These are phyloP conservation scores for Elysia crispata DNA, from an alignment of 2,888 invertebrate genomes.

Conservation along the genomic window DNA sequence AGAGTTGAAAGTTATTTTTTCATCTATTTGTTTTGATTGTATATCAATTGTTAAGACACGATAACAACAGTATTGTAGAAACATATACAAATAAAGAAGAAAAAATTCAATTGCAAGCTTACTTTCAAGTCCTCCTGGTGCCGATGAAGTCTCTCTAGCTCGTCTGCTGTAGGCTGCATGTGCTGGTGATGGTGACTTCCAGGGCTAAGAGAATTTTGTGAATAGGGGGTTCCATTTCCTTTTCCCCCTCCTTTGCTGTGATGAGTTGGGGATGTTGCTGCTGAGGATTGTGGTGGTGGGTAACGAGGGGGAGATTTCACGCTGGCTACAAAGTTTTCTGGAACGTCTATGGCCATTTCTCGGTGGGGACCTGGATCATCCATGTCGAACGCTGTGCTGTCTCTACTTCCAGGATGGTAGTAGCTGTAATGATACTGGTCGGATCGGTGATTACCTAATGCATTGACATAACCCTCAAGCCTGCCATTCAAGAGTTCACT, in stretches of 20 bases:
- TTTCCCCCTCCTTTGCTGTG: constrained; percentile 12
- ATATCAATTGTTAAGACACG: too few species aligned
- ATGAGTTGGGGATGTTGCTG: constrained; percentile 30
- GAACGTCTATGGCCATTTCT: constrained; percentile 99
- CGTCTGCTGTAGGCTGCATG: constrained; percentile 81
- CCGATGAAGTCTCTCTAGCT: constrained; percentile 93
- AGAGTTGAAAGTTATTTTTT: too few species aligned
- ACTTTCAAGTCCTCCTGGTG: constrained; percentile 91
- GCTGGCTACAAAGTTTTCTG: constrained; percentile 93
- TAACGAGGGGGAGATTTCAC: constrained; percentile 94
- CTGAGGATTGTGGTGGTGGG: constrained; percentile 63
- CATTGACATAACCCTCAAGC: background rate
- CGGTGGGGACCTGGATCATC: constrained; percentile 85
- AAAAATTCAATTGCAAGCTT: background rate
- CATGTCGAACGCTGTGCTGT: constrained; percentile 58
- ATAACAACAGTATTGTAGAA: background rate
- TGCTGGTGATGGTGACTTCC: constrained; percentile 37
- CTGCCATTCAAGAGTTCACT: constrained; percentile 49
- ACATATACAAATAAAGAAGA: too few species aligned
- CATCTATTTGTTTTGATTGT: too few species aligned
- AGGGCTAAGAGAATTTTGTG: constrained; percentile 34
- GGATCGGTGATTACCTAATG: too few species aligned
- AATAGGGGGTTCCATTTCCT: constrained; percentile 34
- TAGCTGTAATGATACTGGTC: too few species aligned
- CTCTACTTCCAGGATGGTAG: constrained; percentile 46